Base-by-base conservation (phyloP, 1,140 invertebrate genomes). In the Drosophila miranda region DNA sequence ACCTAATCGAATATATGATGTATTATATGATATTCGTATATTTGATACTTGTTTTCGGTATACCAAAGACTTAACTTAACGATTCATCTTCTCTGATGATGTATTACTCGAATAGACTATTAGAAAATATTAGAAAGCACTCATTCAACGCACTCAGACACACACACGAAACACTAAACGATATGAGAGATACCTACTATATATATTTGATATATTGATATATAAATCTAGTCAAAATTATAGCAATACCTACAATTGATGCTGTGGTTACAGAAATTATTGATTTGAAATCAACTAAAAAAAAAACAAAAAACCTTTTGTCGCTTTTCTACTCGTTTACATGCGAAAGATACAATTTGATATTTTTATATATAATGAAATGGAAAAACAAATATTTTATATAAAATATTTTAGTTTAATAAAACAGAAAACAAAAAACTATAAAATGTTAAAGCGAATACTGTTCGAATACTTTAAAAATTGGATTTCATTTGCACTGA, bases 81-180 rank as follows among this genome's bases (percentile, higher is more conserved):
- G 28, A 53, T 43, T 67, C 76, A 75, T 86, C 59, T 59, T 13
- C 52, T 21, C 26, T 3, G 66, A 73, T 75, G 62, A 84, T 75
- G 78, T 82, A 83, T 83, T 83, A 83, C 67, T 75, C 71, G 73
- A 53, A 86, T 86, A 86, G 81, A 87, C 81, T 86, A 53, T 75
- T 86, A 86, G 81, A 53, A 59, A 87, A 73, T 81, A 78, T 71
- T 84, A 62, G 57, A 68, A 23, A 23, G 13, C 66, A 68, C 66
- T 34, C 49, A 67, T 48, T 63, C 64, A 60, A 44, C 7, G 21
- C 70, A 58, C 59, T 30, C 54, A 57, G 5, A 48, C 45, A 30
- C 42, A 52, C 50, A 69, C 34, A 42, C 21, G 57, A 21, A 11
- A 53, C 61, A 58, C 46, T 57, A 46, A 59, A 43, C 42, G 56